These are phyloP conservation scores for Gymnarchus niloticus DNA, from an alignment of 2,113 vertebrate genomes.

Conservation along the genomic window DNA sequence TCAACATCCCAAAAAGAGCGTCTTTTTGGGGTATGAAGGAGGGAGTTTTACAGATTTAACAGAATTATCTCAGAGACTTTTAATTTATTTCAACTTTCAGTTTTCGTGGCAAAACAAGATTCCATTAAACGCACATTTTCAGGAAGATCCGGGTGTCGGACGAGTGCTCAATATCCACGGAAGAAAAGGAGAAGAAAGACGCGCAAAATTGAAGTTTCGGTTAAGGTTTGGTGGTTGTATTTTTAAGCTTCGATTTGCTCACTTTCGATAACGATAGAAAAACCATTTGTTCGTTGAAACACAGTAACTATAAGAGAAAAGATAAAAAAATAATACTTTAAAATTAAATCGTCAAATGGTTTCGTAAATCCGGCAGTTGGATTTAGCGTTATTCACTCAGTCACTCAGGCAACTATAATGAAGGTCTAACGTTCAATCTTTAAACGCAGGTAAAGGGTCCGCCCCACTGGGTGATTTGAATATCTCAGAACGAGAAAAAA, in stretches of 20 bases:
- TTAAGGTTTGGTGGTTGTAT: not conserved
- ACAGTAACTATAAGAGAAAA: slow-evolving; percentile 50
- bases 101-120: not conserved
- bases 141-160: slow-evolving; percentile 11
- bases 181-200: not conserved
- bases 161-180: slow-evolving; percentile 20
- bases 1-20: slow-evolving; percentile 68
- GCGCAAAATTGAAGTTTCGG: not conserved
- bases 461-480: slow-evolving; percentile 55
- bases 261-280: slow-evolving; percentile 6
- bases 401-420: slow-evolving; percentile 40
- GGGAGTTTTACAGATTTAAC: slow-evolving; percentile 19
- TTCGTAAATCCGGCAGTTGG: slow-evolving; percentile 22
- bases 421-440: slow-evolving; percentile 39
- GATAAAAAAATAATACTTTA: slow-evolving; percentile 15
- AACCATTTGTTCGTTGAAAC: slow-evolving; percentile 38
- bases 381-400: slow-evolving; percentile 19
- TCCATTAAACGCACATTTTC: not conserved
- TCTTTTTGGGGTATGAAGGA: slow-evolving; percentile 31
- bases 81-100: slow-evolving; percentile 5
- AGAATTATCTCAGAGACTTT: slow-evolving; percentile 32
- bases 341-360: slow-evolving; percentile 30
- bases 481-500: slow-evolving; percentile 53
- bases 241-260: not conserved
- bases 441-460: slow-evolving; percentile 51